Evolutionary conservation across 30 jellyfish, hydroid and myxozoan species (phyloP).

Genomic region (Pelagia noctiluca): DNA sequence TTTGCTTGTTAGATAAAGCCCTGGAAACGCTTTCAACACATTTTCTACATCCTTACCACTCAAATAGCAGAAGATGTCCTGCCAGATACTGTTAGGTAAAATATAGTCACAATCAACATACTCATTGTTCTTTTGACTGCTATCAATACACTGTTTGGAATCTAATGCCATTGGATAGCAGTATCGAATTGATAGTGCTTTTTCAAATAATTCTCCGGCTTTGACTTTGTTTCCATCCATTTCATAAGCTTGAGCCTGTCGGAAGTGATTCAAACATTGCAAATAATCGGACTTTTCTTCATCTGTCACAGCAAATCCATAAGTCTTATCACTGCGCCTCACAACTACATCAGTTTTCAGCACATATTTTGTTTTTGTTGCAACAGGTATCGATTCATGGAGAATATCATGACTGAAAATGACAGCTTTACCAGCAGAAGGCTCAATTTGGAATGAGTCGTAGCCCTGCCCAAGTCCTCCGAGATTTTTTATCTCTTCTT

Average conservation of each 20-base stretch:
- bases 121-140: slow-evolving; percentile 8
- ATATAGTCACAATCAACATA: background rate
- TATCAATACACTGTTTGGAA: background rate
- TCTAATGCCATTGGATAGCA: slow-evolving; percentile 54
- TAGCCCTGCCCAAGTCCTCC: slow-evolving; percentile 74
- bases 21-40: slow-evolving; percentile 50
- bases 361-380: slow-evolving; percentile 11
- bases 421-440: slow-evolving; percentile 61
- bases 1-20: background rate
- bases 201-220: slow-evolving; percentile 63
- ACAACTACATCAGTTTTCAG: slow-evolving; percentile 61
- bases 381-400: slow-evolving; percentile 50
- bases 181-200: slow-evolving; percentile 72
- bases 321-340: slow-evolving; percentile 29
- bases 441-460: slow-evolving; percentile 30
- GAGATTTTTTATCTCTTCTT: slow-evolving; percentile 45
- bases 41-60: slow-evolving; percentile 33
- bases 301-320: slow-evolving; percentile 56
- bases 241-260: slow-evolving; percentile 64
- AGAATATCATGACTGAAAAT: slow-evolving; percentile 65
- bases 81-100: slow-evolving; percentile 62
- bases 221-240: slow-evolving; percentile 9
- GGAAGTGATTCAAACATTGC: slow-evolving; percentile 56
- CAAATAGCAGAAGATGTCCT: slow-evolving; percentile 31
- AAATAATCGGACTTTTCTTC: slow-evolving; percentile 63